phyloP scores from a whole-genome alignment of 2,888 invertebrate genomes.

The Troilus luridus region DNA sequence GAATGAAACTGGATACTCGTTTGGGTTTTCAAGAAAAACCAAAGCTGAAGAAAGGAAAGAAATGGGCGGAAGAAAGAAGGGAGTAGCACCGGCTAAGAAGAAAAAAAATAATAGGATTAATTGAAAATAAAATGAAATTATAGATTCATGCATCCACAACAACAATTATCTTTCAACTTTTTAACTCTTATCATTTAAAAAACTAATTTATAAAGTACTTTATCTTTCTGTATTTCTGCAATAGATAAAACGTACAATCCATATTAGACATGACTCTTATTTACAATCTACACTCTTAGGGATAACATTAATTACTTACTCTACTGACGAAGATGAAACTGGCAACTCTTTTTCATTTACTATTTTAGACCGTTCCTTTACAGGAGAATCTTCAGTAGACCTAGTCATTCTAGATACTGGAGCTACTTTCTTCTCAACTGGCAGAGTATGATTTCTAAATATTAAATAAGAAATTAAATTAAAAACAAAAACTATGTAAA shows the following conservation, averaged over 20 bases:
- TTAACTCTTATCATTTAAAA: neutral
- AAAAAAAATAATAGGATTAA: too few relatives aligned
- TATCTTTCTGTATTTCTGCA: neutral
- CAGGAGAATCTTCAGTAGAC: neutral
- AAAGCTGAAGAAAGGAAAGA: too few relatives aligned
- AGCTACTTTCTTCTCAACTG: neutral
- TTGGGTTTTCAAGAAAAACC: too few relatives aligned
- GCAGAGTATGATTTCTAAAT: neutral
- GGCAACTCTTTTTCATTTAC: neutral
- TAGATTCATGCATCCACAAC: neutral
- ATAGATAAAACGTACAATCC: neutral
- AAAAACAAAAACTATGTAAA: neutral
- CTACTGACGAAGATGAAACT: neutral
- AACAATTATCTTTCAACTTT: neutral
- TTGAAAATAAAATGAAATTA: neutral
- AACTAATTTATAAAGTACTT: neutral
- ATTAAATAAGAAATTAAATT: neutral
- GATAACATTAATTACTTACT: neutral
- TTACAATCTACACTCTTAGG: neutral
- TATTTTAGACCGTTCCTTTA: neutral
- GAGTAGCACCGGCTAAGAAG: too few relatives aligned
- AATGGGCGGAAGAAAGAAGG: too few relatives aligned
- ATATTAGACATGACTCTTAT: neutral
- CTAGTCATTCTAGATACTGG: conserved; percentile 32
- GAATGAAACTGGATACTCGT: too few relatives aligned